Evolutionary conservation across 2,113 vertebrate genomes (phyloP).

Genomic region (Periophthalmus modestus): DNA sequence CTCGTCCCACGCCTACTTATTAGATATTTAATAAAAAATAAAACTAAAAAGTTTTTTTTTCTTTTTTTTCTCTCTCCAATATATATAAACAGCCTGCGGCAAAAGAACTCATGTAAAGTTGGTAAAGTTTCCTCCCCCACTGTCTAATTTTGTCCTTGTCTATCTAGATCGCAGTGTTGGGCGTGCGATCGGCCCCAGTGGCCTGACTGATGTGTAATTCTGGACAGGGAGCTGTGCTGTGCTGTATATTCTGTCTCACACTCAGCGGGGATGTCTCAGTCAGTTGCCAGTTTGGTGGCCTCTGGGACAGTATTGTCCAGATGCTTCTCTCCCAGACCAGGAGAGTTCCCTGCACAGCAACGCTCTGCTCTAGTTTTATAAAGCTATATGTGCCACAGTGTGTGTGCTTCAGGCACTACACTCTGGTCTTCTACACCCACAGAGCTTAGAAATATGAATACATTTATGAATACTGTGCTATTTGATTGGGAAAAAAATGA

Average conservation of each 20-base stretch:
- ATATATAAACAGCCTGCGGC: neutral
- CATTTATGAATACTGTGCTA: neutral
- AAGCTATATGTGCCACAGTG: conserved; percentile 56
- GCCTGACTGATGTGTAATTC: conserved; percentile 69
- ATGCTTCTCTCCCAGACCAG: conserved; percentile 71
- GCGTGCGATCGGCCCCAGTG: conserved; percentile 59
- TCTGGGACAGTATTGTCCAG: conserved; percentile 77
- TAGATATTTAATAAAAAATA: no score
- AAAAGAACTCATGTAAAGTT: neutral
- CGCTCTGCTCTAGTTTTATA: conserved; percentile 72
- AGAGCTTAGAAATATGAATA: neutral
- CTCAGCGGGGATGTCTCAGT: conserved; percentile 48
- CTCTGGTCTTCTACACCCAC: neutral
- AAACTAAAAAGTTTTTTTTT: neutral
- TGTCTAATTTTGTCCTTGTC: conserved; percentile 51
- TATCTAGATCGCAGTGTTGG: conserved; percentile 54
- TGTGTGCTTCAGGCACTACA: conserved; percentile 18
- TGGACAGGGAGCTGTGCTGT: conserved; percentile 55
- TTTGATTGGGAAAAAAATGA: neutral
- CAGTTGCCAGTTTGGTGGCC: conserved; percentile 65
- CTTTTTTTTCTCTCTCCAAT: neutral
- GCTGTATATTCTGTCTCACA: conserved; percentile 59
- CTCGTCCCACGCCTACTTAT: no score
- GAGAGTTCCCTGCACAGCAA: conserved; percentile 62
- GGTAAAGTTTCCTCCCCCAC: conserved; percentile 22